These are phyloP conservation scores for Tricholaema leucomelas DNA, from an alignment of 2,113 vertebrate species.

Conservation along the genomic window DNA sequence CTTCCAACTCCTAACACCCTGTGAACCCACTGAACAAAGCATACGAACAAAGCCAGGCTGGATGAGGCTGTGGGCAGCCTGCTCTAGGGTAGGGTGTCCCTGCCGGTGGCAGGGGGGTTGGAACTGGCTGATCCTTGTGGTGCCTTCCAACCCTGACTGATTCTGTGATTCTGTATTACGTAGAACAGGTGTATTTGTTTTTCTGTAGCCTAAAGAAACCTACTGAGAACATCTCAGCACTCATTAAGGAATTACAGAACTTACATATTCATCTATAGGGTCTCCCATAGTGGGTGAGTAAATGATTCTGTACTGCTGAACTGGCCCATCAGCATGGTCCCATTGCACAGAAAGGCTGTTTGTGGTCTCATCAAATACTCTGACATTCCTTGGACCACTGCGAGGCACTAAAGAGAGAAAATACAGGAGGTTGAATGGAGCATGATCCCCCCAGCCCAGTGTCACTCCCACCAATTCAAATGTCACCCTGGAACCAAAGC, in stretches of 20 bases:
- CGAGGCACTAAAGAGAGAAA: slow-evolving; percentile 84
- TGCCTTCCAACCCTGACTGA: too few relatives aligned
- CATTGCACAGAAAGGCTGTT: slow-evolving; percentile 90
- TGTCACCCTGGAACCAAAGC: background rate
- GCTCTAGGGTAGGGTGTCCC: too few relatives aligned
- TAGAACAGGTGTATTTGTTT: background rate
- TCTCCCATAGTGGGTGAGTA: slow-evolving; percentile 90
- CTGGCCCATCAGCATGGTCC: slow-evolving; percentile 95
- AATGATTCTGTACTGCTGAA: slow-evolving; percentile 90
- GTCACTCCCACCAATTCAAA: background rate
- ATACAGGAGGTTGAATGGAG: background rate
- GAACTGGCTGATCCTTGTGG: too few relatives aligned
- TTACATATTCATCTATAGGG: slow-evolving; percentile 92
- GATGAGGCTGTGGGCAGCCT: too few relatives aligned
- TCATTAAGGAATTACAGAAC: slow-evolving; percentile 50
- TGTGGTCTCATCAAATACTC: slow-evolving; percentile 91
- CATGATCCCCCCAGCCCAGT: background rate
- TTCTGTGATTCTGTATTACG: too few relatives aligned
- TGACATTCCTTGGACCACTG: slow-evolving; percentile 89
- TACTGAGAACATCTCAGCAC: background rate
- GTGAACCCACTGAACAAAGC: background rate
- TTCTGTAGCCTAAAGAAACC: background rate
- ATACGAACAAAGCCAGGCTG: too few relatives aligned
- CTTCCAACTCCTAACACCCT: too few relatives aligned
- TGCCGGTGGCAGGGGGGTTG: too few relatives aligned